Percentiles rank a stretch among this genome's conserved stretches.
Conservation (phyloP, 2,113 vertebrate species). For the Rhinoderma darwinii region DNA sequence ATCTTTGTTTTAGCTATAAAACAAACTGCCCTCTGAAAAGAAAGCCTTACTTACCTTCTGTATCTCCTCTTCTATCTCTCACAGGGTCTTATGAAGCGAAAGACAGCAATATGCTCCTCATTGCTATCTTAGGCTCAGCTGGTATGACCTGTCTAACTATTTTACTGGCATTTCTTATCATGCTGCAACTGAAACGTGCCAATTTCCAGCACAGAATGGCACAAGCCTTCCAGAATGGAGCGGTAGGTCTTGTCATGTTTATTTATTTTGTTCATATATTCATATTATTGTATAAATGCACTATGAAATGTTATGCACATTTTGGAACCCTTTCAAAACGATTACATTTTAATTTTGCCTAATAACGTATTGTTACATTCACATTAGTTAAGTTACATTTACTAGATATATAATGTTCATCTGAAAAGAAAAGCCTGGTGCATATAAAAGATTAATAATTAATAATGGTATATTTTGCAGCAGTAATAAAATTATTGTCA, state of each 20-base stretch:
- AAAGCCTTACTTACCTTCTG: background rate
- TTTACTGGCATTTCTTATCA: slow-evolving; percentile 84
- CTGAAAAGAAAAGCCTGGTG: too few relatives aligned
- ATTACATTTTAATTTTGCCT: too few relatives aligned
- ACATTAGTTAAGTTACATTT: too few relatives aligned
- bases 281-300: background rate
- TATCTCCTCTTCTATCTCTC: background rate
- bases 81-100: slow-evolving; percentile 71
- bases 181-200: slow-evolving; percentile 82
- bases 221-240: slow-evolving; percentile 84
- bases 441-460: too few relatives aligned
- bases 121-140: slow-evolving; percentile 87
- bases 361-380: too few relatives aligned
- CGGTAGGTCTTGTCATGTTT: slow-evolving; percentile 65
- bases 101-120: slow-evolving; percentile 83
- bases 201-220: slow-evolving; percentile 86
- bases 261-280: background rate
- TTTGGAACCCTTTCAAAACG: too few relatives aligned
- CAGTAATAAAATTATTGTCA: too few relatives aligned
- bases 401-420: too few relatives aligned
- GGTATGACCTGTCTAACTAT: slow-evolving; percentile 89
- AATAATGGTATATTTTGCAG: too few relatives aligned
- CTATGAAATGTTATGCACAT: background rate
- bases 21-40: background rate
- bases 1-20: too few relatives aligned